These are phyloP conservation scores for Stictonetta naevosa DNA, from an alignment of 2,113 vertebrate genomes.

Conservation along the genomic window DNA sequence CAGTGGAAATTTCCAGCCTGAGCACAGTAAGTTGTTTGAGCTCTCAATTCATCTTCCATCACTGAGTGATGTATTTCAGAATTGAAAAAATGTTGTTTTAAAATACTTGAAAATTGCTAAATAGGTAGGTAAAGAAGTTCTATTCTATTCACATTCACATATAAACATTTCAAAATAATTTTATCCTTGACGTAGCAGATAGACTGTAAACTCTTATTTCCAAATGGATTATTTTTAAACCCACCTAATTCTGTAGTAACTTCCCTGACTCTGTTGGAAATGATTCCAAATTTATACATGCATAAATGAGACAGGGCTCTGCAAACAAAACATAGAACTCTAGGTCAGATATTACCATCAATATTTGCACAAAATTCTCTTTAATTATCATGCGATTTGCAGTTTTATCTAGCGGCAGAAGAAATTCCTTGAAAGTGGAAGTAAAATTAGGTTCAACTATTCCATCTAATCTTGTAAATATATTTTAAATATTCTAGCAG, in stretches of 20 bases:
- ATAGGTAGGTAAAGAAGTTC: rapidly evolving
- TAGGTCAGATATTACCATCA: not conserved
- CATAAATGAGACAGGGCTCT: not conserved
- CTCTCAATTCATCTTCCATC: not conserved
- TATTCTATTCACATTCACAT: not conserved
- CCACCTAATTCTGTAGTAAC: not conserved
- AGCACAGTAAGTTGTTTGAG: not conserved
- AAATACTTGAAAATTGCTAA: not conserved
- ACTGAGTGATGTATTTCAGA: not conserved
- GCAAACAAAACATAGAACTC: not conserved
- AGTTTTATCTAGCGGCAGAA: not conserved
- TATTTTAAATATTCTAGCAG: not conserved
- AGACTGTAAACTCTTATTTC: not conserved
- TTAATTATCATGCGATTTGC: not conserved
- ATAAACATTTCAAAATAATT: not conserved
- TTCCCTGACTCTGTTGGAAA: not conserved
- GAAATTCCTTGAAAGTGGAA: not conserved
- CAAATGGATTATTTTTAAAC: not conserved
- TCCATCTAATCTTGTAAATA: not conserved
- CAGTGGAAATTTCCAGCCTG: not conserved
- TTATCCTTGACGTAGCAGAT: not conserved
- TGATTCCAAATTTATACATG: not conserved
- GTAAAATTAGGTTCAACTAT: not conserved
- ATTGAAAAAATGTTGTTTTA: not conserved
- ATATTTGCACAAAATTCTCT: not conserved